Evolutionary conservation across 35 echinoderm and acorn worm species (phyloP).

Genomic region (Chiridota heheva): DNA sequence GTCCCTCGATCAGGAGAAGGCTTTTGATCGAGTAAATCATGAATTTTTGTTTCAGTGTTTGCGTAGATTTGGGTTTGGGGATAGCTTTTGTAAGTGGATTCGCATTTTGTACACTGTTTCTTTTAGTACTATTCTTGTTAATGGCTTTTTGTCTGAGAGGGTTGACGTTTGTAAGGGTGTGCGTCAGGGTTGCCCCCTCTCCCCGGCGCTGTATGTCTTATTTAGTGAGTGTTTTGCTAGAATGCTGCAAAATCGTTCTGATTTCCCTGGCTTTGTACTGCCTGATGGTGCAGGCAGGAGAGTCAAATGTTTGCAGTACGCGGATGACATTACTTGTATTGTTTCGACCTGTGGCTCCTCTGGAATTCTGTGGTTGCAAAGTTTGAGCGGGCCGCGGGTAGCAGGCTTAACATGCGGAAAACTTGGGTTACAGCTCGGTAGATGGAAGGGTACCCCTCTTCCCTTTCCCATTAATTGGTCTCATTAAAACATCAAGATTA

Average conservation of each 20-base stretch:
- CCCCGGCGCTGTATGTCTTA: slow-evolving; percentile 29
- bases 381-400: slow-evolving; percentile 3
- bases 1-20: slow-evolving; percentile 40
- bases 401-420: slow-evolving; percentile 22
- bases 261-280: slow-evolving; percentile 6
- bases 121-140: slow-evolving; percentile 18
- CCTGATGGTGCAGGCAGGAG: neutral
- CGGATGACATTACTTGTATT: slow-evolving; percentile 33
- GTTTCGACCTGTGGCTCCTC: too few species aligned
- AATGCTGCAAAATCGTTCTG: neutral
- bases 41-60: slow-evolving; percentile 23
- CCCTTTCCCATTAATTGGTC: neutral
- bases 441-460: too few species aligned
- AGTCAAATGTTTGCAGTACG: slow-evolving; percentile 5
- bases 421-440: slow-evolving; percentile 12
- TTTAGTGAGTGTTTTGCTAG: slow-evolving; percentile 26
- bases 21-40: too few species aligned
- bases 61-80: slow-evolving; percentile 33
- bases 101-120: slow-evolving; percentile 8
- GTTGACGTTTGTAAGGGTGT: slow-evolving; percentile 30
- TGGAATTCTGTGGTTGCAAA: too few species aligned
- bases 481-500: neutral
- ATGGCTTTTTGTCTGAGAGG: slow-evolving; percentile 11
- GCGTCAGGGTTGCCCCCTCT: slow-evolving; percentile 49
- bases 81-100: slow-evolving; percentile 45